These are phyloP conservation scores for Napeogenes sylphis DNA, from an alignment of 2,888 invertebrate species.

Conservation along the genomic window DNA sequence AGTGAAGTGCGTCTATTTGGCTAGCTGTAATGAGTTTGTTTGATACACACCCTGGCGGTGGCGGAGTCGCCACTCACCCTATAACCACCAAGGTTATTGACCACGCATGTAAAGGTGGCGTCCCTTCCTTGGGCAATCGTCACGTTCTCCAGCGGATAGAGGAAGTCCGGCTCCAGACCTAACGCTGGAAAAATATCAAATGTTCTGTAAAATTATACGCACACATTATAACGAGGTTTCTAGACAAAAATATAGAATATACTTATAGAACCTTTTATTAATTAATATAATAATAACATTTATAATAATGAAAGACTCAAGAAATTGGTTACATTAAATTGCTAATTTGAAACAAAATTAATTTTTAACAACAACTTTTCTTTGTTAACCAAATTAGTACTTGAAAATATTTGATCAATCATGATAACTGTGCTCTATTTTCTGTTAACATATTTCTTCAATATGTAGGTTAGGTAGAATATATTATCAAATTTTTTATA, in stretches of 20 bases:
- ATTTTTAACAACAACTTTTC: no score
- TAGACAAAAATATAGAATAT: not conserved
- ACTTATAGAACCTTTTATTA: not conserved
- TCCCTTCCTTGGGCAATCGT: conserved; percentile 89
- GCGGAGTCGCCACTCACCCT: conserved; percentile 94
- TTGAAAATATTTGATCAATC: no score
- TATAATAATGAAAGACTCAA: no score
- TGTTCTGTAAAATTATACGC: not conserved
- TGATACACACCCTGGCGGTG: conserved; percentile 91
- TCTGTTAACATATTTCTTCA: no score
- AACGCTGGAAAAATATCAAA: conserved; percentile 77
- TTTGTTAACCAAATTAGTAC: no score
- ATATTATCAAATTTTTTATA: no score
- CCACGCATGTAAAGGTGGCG: conserved; percentile 90
- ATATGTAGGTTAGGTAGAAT: no score
- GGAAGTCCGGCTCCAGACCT: conserved; percentile 89
- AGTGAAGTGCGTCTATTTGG: conserved; percentile 68
- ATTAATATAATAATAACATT: no score
- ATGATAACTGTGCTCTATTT: no score
- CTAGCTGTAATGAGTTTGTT: conserved; percentile 69
- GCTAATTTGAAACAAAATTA: no score
- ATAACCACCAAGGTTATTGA: conserved; percentile 89
- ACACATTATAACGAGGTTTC: no score
- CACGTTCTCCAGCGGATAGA: conserved; percentile 88
- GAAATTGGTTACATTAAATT: no score